Evolutionary conservation across 2,888 invertebrate species (phyloP).

Genomic region (Lissocephala sabroskyi): DNA sequence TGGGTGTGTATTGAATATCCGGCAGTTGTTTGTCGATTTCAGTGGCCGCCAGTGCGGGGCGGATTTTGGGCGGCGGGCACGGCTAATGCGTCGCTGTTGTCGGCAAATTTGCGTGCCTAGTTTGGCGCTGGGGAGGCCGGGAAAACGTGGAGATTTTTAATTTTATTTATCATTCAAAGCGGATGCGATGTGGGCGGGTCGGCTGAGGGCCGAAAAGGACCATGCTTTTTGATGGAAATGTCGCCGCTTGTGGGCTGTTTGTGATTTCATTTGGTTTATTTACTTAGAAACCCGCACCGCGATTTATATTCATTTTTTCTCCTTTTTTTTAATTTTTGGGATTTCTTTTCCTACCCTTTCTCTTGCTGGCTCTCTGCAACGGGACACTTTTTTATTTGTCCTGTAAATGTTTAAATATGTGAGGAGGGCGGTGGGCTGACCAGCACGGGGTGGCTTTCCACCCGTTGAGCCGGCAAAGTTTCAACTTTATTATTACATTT

Average conservation of each 20-base stretch:
- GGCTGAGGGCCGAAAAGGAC: no score
- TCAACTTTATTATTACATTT: constrained; percentile 65
- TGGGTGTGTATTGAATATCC: not conserved
- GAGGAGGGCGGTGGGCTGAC: constrained; percentile 13
- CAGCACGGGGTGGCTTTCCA: not conserved
- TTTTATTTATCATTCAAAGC: constrained; percentile 61
- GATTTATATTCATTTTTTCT: not conserved
- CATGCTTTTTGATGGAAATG: constrained; percentile 19
- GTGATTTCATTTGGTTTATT: constrained; percentile 44
- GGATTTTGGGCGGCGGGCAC: no score
- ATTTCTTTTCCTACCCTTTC: constrained; percentile 1
- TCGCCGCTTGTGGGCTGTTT: constrained; percentile 32
- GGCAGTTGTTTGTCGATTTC: constrained; percentile 1
- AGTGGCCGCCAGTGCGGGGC: no score
- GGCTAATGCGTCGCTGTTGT: not conserved
- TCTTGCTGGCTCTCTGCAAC: constrained; percentile 38
- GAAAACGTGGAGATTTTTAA: constrained; percentile 39
- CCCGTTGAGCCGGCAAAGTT: constrained; percentile 29
- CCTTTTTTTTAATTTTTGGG: not conserved
- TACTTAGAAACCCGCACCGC: constrained; percentile 18
- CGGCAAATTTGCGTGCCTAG: not conserved
- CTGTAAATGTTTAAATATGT: constrained; percentile 47
- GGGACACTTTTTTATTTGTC: constrained; percentile 45
- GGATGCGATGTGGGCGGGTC: no score
- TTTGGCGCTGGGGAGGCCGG: constrained; percentile 8